Conservation (phyloP, 2,113 vertebrate species). For the Seriola quinqueradiata region DNA sequence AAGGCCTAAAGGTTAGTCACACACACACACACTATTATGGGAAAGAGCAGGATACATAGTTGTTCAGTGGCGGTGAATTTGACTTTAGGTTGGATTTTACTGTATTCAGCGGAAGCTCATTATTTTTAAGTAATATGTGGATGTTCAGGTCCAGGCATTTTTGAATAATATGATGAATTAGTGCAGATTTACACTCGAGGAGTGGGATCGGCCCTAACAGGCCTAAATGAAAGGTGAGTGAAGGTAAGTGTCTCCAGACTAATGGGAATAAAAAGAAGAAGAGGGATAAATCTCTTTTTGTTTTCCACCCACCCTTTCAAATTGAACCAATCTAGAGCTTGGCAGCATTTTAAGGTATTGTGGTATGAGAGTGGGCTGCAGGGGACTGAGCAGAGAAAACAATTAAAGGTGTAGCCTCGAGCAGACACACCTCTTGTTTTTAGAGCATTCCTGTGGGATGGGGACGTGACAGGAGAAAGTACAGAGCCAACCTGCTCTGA, state of each 20-base stretch:
- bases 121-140: neutral
- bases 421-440: constrained; percentile 78
- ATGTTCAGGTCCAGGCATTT: constrained; percentile 3
- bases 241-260: constrained; percentile 56
- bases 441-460: constrained; percentile 76
- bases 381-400: constrained; percentile 75
- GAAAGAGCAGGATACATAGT: neutral
- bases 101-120: neutral
- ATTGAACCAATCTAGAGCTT: constrained; percentile 71
- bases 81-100: neutral
- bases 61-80: constrained; percentile 2
- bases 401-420: constrained; percentile 77
- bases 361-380: constrained; percentile 59
- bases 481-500: constrained; percentile 56
- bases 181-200: constrained; percentile 28
- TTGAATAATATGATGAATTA: constrained; percentile 21
- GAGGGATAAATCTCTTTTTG: constrained; percentile 61
- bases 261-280: constrained; percentile 12
- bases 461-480: constrained; percentile 64
- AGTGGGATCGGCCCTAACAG: constrained; percentile 53
- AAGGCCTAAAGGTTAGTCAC: constrained; percentile 92
- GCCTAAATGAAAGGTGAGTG: constrained; percentile 53
- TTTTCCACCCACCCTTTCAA: constrained; percentile 61
- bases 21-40: neutral
- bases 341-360: constrained; percentile 69